Evolutionary conservation across 1,140 invertebrate species (phyloP), one percentile per base, ranked within the genome.

Genomic region (Amyelois transitella): DNA sequence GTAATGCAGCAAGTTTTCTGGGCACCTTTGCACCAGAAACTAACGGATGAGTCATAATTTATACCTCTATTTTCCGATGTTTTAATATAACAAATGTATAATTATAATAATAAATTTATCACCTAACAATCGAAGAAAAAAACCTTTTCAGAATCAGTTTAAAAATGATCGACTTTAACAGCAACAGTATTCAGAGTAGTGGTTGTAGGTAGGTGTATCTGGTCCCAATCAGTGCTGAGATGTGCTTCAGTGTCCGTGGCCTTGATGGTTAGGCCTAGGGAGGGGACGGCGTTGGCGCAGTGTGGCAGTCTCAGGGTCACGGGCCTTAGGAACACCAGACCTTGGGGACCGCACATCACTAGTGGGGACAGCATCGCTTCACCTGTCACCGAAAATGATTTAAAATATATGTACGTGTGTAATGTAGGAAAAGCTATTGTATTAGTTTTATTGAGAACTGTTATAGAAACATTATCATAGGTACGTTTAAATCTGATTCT

Each of bases 311-410:
- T 91, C 20, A 98, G 90, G 74, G 97, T 96, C 61, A 98, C 95
- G 17, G 97, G 96, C 67, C 92, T 92, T 21, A 93, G 83, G 88
- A 98, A 98, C 79, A 94, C 92, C 53, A 97, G 91, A 53, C 96
- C 96, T 89, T 96, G 95, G 8, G 97, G 97, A 50, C 97, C 97
- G 90, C 96, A 98, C 94, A 98, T 96, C 65, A 98, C 96, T 63
- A 98, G 90, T 43, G 97, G 97, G 73, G 95, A 97, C 50, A 97
- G 90, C 88, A 98, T 92, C 38, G 95, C 94, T 91, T 98, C 96
- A 92, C 96, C 96, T 97, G 69, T 45, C 24, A 18, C 7, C 17
- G 22, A 58, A 55, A 52, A 50, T 7, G 8, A 21, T 18, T 57
- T 62, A 7, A 45, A 44, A 18, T 38, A 6, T 48, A 32, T 47